These are phyloP conservation scores for Leucoraja erinaceus DNA, from an alignment of 2,113 vertebrate genomes.

Conservation along the genomic window DNA sequence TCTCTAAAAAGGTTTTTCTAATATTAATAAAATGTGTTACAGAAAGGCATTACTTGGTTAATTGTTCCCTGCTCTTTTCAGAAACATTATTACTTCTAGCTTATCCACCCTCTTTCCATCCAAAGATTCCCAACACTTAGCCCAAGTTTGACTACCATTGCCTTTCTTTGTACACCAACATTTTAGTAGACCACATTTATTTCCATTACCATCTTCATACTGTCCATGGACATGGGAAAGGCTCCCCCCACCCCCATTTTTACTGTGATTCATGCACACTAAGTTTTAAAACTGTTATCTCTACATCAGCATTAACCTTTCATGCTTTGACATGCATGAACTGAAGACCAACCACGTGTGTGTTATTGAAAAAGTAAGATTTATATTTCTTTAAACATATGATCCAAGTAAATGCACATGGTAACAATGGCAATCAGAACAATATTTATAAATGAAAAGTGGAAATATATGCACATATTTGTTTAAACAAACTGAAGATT, in stretches of 20 bases:
- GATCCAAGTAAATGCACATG: neutral
- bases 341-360: neutral
- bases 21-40: neutral
- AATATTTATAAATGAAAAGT: no score
- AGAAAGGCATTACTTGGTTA: neutral
- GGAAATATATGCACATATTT: neutral
- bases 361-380: neutral
- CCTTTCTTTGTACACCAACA: neutral
- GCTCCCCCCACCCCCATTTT: neutral
- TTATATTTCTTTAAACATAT: neutral
- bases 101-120: neutral
- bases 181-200: neutral
- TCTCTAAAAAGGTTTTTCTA: neutral
- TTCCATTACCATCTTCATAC: neutral
- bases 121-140: neutral
- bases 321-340: neutral
- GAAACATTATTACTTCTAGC: neutral
- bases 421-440: neutral
- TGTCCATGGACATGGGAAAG: no score
- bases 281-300: no score
- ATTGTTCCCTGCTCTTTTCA: neutral
- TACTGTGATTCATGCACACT: neutral
- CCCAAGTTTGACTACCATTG: neutral
- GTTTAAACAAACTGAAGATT: neutral
- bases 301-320: neutral